phyloP scores from a whole-genome alignment of 2,113 vertebrate species.

The Erythrocercus mccallii region DNA sequence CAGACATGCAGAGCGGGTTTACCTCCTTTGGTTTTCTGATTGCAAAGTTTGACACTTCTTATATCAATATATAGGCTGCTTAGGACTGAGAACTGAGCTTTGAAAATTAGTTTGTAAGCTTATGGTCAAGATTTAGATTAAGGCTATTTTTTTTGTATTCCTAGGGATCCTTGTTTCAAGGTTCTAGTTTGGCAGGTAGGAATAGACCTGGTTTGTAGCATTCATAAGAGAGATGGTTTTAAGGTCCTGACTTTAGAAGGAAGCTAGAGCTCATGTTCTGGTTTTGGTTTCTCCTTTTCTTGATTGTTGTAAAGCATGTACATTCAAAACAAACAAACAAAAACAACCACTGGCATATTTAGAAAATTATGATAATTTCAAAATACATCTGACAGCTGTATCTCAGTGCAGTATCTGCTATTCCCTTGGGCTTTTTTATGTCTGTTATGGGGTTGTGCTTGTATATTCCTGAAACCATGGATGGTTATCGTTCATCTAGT shows the following conservation, averaged over 20 bases:
- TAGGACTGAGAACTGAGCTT: neutral
- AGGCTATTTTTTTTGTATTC: neutral
- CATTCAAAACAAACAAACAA: neutral
- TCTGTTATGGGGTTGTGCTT: neutral
- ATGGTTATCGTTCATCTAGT: neutral
- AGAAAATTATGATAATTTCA: neutral
- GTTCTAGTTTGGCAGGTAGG: neutral
- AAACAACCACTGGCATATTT: neutral
- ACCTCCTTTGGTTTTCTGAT: neutral
- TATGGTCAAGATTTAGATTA: neutral
- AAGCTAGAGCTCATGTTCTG: neutral
- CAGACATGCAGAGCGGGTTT: neutral
- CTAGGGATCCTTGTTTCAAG: neutral
- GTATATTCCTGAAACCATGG: neutral
- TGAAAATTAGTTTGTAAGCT: neutral
- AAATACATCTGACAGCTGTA: neutral
- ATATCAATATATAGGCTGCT: neutral
- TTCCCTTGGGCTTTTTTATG: neutral
- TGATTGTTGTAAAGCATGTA: neutral
- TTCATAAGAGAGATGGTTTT: neutral
- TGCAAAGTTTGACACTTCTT: neutral
- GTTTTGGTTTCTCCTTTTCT: neutral
- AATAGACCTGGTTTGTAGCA: accelerated
- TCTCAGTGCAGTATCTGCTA: neutral
- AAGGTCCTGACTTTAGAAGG: neutral